Percentiles rank a stretch among this genome's conserved stretches.
Evolutionary conservation across 2,888 invertebrate species (phyloP).

Genomic region (Muschampia plurimacula): DNA sequence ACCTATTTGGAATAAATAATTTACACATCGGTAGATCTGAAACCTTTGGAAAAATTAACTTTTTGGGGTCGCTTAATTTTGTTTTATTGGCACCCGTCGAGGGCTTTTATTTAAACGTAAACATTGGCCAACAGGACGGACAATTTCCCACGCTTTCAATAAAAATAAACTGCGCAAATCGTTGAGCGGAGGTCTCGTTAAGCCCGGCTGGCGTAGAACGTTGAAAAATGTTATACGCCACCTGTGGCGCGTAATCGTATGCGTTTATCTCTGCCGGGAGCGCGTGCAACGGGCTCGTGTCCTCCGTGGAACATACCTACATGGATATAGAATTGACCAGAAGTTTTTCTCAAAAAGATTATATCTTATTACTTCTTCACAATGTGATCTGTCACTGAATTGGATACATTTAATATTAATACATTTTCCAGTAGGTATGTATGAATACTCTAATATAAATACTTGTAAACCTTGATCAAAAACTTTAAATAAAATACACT

Average conservation of each 20-base stretch:
- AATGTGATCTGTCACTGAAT: neutral
- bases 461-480: too few relatives aligned
- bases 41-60: conserved; percentile 7
- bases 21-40: neutral
- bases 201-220: conserved; percentile 65
- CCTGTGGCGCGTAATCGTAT: conserved; percentile 85
- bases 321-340: conserved; percentile 54
- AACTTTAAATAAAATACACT: too few relatives aligned
- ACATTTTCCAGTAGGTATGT: too few relatives aligned
- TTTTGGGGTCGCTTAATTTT: conserved; percentile 9
- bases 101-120: conserved; percentile 35
- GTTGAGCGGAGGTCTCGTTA: conserved; percentile 69
- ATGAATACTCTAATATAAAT: too few relatives aligned
- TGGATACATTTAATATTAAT: neutral
- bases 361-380: neutral
- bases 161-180: conserved; percentile 75
- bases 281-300: conserved; percentile 66
- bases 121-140: conserved; percentile 28
- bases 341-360: neutral
- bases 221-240: conserved; percentile 85
- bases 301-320: conserved; percentile 51
- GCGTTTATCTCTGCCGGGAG: conserved; percentile 77
- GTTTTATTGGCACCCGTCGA: conserved; percentile 22
- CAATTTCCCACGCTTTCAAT: conserved; percentile 72
- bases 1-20: neutral